These are phyloP conservation scores for Macroramphosus scolopax DNA, from an alignment of 2,797 vertebrate species.

Conservation along the genomic window DNA sequence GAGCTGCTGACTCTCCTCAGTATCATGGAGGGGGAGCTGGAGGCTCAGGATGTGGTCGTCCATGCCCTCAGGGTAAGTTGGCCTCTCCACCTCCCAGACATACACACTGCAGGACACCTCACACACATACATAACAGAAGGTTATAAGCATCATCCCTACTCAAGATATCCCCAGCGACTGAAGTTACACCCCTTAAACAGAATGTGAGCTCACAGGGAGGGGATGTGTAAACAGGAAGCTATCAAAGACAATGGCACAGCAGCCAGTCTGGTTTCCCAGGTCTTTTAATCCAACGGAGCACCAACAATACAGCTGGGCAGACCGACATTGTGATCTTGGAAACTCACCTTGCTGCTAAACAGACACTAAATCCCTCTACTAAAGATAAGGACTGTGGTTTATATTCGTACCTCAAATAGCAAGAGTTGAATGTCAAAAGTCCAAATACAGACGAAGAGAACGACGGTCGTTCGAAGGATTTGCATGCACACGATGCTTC, in stretches of 20 bases:
- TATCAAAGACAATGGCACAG: conserved; percentile 60
- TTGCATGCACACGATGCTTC: no score
- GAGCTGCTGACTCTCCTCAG: conserved; percentile 96
- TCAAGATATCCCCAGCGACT: not conserved
- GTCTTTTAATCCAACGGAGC: conserved; percentile 22
- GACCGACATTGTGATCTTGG: no score
- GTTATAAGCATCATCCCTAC: not conserved
- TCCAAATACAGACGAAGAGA: no score
- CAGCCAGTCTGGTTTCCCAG: conserved; percentile 35
- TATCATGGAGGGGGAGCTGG: conserved; percentile 95
- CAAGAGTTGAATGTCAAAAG: no score
- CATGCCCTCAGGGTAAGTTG: conserved; percentile 91
- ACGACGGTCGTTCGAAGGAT: no score
- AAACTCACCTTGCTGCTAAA: no score
- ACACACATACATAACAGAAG: not conserved
- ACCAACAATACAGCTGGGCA: conserved; percentile 11
- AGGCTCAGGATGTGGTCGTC: conserved; percentile 96
- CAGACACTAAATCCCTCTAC: no score
- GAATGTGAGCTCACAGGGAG: conserved; percentile 55
- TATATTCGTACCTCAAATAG: no score
- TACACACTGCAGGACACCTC: not conserved
- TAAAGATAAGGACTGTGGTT: no score
- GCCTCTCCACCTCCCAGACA: not conserved
- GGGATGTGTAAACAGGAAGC: conserved; percentile 69
- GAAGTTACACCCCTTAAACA: conserved; percentile 41